A percentile compares a stretch with the other conserved stretches of the same genome.
Conservation (phyloP, 2,888 invertebrate species). For the Apantesis nais region DNA sequence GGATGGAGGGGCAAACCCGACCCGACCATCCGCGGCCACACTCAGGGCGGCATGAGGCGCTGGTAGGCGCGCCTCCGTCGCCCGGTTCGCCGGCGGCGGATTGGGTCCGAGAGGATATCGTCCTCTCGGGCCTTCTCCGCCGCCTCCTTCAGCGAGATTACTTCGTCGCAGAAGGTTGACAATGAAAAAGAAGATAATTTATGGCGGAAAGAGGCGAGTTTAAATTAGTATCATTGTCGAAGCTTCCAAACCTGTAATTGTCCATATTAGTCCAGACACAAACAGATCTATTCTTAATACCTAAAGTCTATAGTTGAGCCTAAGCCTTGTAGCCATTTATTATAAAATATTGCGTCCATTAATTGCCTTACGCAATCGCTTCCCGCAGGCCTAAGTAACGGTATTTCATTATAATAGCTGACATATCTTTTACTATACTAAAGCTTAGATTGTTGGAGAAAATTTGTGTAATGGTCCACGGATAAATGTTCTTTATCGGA, state of each 20-base stretch:
- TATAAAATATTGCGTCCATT: conserved; percentile 16
- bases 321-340: conserved; percentile 18
- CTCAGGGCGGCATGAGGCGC: too few species aligned
- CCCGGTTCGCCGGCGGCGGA: too few species aligned
- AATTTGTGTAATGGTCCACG: background rate
- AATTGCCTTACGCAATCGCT: conserved; percentile 17
- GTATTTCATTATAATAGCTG: conserved; percentile 15
- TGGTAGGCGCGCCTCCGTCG: too few species aligned
- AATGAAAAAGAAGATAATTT: too few species aligned
- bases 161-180: too few species aligned
- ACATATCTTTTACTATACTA: conserved; percentile 15
- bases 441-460: conserved; percentile 7
- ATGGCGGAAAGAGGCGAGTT: too few species aligned
- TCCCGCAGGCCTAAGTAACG: conserved; percentile 1
- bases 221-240: too few species aligned
- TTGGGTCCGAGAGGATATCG: too few species aligned
- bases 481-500: background rate
- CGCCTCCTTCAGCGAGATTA: too few species aligned
- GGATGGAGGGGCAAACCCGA: too few species aligned
- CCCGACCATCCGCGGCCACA: too few species aligned
- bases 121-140: too few species aligned
- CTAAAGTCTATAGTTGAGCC: background rate
- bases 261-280: conserved; percentile 2
- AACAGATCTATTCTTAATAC: background rate
- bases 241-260: background rate